Evolutionary conservation across 2,113 vertebrate genomes (phyloP), one percentile per base, ranked within the genome.

Genomic region (Actenoides lindsayi): DNA sequence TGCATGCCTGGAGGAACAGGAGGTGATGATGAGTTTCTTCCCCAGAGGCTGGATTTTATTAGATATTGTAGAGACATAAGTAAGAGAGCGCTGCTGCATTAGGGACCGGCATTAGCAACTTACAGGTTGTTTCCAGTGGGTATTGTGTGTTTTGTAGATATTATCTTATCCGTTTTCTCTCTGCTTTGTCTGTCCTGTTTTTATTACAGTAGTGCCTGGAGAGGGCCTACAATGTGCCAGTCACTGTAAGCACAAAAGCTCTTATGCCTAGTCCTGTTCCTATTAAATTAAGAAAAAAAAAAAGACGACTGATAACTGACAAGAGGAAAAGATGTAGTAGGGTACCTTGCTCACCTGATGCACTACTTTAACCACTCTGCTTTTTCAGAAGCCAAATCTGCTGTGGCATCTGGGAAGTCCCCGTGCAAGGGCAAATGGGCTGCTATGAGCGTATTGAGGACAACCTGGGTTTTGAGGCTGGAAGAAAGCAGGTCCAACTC

Each of bases 21-120:
- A 89, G 44, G 35, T 80, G 37, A 81, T 87, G 28, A 83, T 86
- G 71, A 81, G 41, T 68, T 93, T 83, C 67, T 90, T 90, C 82
- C 86, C 71, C 67, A 69, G 63, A 65, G 71, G 35, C 19, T 93
- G 14, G 41, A 23, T 80, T 96, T 93, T 92, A 92, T 92, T 94
- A 88, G 88, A 23, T 80, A 57, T 19, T 77, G 71, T 67, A 37
- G 53, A 65, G 92, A 73, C 44, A 11, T 79, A 80, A 88, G 51
- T 75, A 75, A 94, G 75, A 90, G 65, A 80, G 53, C 56, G 53
- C 10, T 2, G 11, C 46, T 93, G 85, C 83, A 37, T 83, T 90
- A 83, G 54, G 54, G 62, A 80, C 51, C 0, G 3, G 27, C 60
- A 37, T 75, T 69, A 78, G 60, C 69, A 96, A 75, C 80, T 73